Base-by-base conservation (phyloP, 2,797 vertebrate species). In the Gouania willdenowi region DNA sequence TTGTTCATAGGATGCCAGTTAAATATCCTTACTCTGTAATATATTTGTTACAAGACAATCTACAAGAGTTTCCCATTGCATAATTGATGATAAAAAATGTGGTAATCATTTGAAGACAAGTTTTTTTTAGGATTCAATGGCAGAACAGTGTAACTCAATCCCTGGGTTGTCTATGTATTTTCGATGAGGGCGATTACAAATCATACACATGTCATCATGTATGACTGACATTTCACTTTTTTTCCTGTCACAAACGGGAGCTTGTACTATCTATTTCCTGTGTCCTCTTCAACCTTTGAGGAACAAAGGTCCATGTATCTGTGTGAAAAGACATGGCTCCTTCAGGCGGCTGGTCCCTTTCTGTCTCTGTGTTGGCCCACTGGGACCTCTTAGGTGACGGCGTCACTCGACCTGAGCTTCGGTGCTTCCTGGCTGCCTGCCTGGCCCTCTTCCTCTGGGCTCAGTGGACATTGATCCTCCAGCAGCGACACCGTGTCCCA, bases 391-490 rank as follows among this genome's bases (percentile, higher is more conserved):
- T 84, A 55, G 75, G 85, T 71, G 62, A 84, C 75, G 66, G 79
- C 67, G 79, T 83, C 73, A 84, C 77, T 83, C 59, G 75, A 83
- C 75, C 71, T 79, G 62, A 74, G 68, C 61, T 57, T 5, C 66
- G 70, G 71, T 76, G 76, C 65, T 66, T 68, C 75, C 81, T 74
- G 79, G 73, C 79, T 67, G 78, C 75, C 71, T 82, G 81, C 77
- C 83, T 72, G 71, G 74, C 71, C 51, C 59, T 60, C 61, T 47
- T 61, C 51, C 37, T 49, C 69, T 45, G 3, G 45, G 71, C 74
- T 87, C 82, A 60, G 83, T 91, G 87, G 86, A 76, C 91, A 93
- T 93, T 77, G 91, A 94, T 93, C 89, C 85, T 84, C 79, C 74
- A 71, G 79, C 84, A 87, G 80, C 84, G 89, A 91, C 86, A 79